Conservation (phyloP, 2,888 invertebrate genomes). For the Lasioglossum villosulum region DNA sequence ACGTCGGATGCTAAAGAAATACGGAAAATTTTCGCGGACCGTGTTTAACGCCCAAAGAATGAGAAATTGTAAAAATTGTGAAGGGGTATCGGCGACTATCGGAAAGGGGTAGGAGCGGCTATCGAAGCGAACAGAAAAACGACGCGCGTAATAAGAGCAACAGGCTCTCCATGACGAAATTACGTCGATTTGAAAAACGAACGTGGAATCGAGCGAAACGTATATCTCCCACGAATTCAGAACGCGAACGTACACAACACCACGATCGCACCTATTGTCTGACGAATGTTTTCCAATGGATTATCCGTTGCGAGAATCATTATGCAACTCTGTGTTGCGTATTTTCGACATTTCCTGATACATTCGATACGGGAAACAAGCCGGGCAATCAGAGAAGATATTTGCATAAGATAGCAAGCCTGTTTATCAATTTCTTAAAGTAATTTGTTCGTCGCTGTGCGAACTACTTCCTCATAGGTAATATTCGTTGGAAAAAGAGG, state of each 20-base stretch:
- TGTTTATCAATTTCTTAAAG: background rate
- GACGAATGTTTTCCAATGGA: conserved; percentile 15
- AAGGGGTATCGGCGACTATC: no score
- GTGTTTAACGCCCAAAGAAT: background rate
- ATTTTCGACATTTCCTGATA: conserved; percentile 31
- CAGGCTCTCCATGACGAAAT: background rate
- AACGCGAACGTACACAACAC: background rate
- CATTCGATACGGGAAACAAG: conserved; percentile 3
- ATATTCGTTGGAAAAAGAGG: background rate
- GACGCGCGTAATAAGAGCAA: background rate
- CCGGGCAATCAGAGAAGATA: background rate
- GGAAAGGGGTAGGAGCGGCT: no score
- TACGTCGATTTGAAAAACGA: background rate
- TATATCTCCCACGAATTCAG: conserved; percentile 22
- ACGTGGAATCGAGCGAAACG: background rate
- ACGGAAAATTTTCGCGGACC: background rate
- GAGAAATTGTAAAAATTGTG: background rate
- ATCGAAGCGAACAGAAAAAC: background rate
- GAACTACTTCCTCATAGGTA: background rate
- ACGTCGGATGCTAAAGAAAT: background rate
- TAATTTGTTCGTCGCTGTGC: background rate
- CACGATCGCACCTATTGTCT: conserved; percentile 9
- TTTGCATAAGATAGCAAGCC: background rate
- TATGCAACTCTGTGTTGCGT: conserved; percentile 13
- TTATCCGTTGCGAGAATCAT: conserved; percentile 21